Conservation (phyloP, 2,113 vertebrate genomes). For the Carassius auratus region DNA sequence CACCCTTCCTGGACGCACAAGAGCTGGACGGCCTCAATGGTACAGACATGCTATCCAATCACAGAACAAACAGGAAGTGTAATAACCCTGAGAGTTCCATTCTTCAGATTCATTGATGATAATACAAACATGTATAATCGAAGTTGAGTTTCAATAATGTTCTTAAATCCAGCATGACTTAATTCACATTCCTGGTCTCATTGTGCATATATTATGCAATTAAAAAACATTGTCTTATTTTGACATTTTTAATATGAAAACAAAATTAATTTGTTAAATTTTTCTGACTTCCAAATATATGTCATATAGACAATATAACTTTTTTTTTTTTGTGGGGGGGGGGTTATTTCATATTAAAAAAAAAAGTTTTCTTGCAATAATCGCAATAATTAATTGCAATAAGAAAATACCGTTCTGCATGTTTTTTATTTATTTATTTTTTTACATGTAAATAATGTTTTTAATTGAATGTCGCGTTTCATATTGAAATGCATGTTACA, state of each 20-base stretch:
- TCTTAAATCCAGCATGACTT: background rate
- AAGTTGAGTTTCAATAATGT: background rate
- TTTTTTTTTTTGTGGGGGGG: too few relatives aligned
- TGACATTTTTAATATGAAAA: background rate
- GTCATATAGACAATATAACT: background rate
- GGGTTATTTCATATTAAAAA: too few relatives aligned
- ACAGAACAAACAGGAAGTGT: background rate
- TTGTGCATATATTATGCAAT: background rate
- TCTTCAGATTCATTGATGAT: background rate
- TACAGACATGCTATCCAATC: conserved; percentile 54
- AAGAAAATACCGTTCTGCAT: background rate
- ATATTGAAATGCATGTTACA: background rate
- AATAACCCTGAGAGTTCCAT: background rate
- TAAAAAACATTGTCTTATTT: background rate
- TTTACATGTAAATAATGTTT: background rate
- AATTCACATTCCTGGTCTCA: background rate
- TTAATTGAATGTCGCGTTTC: background rate
- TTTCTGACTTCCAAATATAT: background rate
- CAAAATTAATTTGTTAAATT: too few relatives aligned
- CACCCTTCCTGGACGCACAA: conserved; percentile 91
- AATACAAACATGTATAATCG: background rate
- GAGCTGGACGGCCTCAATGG: conserved; percentile 87
- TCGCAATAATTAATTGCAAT: background rate
- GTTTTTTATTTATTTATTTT: background rate
- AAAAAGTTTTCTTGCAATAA: too few relatives aligned